These are phyloP conservation scores for Dichetophora obliterata DNA, from an alignment of 2,888 invertebrate genomes.

Conservation along the genomic window DNA sequence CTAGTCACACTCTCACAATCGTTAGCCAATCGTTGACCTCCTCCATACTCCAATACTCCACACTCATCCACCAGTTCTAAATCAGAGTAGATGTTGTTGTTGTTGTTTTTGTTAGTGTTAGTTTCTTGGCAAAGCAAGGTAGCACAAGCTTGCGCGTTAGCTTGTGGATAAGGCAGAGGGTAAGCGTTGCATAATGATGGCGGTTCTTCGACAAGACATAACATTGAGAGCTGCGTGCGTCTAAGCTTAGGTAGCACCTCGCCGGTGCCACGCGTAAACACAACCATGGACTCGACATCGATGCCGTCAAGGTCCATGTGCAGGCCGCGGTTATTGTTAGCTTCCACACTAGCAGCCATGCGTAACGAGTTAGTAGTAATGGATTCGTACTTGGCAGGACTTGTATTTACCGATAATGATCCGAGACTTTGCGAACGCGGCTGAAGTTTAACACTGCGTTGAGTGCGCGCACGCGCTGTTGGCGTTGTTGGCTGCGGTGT, in stretches of 20 bases:
- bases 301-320: constrained; percentile 52
- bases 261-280: constrained; percentile 49
- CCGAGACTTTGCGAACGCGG: constrained; percentile 68
- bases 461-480: constrained; percentile 57
- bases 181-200: constrained; percentile 28
- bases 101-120: constrained; percentile 59
- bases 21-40: constrained; percentile 13
- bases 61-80: constrained; percentile 55
- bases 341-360: constrained; percentile 64
- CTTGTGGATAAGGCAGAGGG: constrained; percentile 24
- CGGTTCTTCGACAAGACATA: constrained; percentile 62
- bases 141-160: constrained; percentile 38
- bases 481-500: constrained; percentile 66
- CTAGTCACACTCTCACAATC: constrained; percentile 51
- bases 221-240: constrained; percentile 64
- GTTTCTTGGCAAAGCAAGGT: constrained; percentile 50
- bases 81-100: constrained; percentile 66
- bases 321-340: constrained; percentile 52
- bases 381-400: constrained; percentile 62
- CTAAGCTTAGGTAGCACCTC: constrained; percentile 58
- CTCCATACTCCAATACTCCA: constrained; percentile 21
- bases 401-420: constrained; percentile 70
- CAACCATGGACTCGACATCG: constrained; percentile 56
- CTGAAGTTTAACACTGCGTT: constrained; percentile 60
- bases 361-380: constrained; percentile 65